A percentile compares a stretch with the other conserved stretches of the same genome.
Evolutionary conservation across 2,113 vertebrate genomes (phyloP).

Genomic region (Salvelinus fontinalis): DNA sequence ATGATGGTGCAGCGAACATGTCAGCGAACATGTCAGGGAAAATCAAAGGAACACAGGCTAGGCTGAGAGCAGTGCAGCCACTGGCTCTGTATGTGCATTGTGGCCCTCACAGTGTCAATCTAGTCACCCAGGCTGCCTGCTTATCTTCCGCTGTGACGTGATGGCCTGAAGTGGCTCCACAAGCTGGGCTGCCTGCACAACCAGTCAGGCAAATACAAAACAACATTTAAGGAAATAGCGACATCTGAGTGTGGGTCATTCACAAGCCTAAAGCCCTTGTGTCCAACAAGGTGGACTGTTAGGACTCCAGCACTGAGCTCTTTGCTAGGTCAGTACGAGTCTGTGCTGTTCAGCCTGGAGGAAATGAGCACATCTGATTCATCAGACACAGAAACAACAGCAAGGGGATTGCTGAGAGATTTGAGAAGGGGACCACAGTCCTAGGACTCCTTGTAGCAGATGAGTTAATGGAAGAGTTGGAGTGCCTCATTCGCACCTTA

Average conservation of each 20-base stretch:
- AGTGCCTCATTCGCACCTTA: background rate
- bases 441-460: slow-evolving; percentile 7
- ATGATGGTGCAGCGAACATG: slow-evolving; percentile 1
- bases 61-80: background rate
- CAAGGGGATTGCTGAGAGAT: background rate
- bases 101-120: slow-evolving; percentile 9
- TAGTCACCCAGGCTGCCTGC: slow-evolving; percentile 3
- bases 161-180: background rate
- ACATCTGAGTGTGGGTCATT: background rate
- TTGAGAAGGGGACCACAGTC: slow-evolving; percentile 3
- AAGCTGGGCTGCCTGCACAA: background rate
- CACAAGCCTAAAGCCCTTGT: slow-evolving; percentile 1
- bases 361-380: background rate
- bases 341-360: background rate
- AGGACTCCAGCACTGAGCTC: background rate
- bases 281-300: slow-evolving; percentile 12
- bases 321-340: slow-evolving; percentile 6
- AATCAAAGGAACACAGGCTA: slow-evolving; percentile 13
- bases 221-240: background rate
- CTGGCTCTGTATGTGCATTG: slow-evolving; percentile 17
- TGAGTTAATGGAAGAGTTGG: background rate
- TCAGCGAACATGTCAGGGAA: background rate
- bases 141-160: background rate
- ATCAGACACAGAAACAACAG: background rate
- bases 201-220: slow-evolving; percentile 12